Evolutionary conservation across 2,888 invertebrate species (phyloP), one percentile per base, ranked within the genome.

Genomic region (Hydrotaea diabolus): DNA sequence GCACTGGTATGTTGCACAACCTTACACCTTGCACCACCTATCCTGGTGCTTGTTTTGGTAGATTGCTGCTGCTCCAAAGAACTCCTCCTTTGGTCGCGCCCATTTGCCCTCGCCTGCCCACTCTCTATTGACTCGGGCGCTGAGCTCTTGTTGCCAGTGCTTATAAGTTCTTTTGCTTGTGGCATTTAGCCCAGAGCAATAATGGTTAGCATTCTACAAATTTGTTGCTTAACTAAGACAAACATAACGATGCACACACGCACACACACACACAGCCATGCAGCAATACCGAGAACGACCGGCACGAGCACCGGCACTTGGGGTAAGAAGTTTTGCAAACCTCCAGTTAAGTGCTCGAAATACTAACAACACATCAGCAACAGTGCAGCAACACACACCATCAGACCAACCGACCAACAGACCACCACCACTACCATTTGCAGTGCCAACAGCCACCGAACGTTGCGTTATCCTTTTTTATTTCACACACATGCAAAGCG

Each of bases 191-290:
- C 72, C 72, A 49, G 46, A 78, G 72, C 64, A 78, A 78, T 73
- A 78, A 78, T 78, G 73, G 78, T 78, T 78, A 73, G 78, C 72
- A 78, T 78, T 78, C 66, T 78, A 78, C 78, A 78, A 78, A 78
- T 78, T 78, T 78, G 77, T 78, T 78, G 72, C 72, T 62, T 53
- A 62, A 78, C 71, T 62, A 78, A 69, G 36, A 55, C 76, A 77
- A 76, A 76, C 69, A 69, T 21, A 76, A 76, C 66, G 53, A 73
- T 39, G 15, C 55, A 43, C 31, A 49, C 13, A 78, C 36, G 59
- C 55, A 19, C 15, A 64, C 15, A n/a, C n/a, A n/a, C n/a, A n/a
- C n/a, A n/a, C n/a, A n/a, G n/a, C 31, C 31, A 53, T 21, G 19
- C 39, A 59, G 69, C 43, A 23, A 3, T 46, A 21, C 46, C 13